Evolutionary conservation across 1,140 invertebrate genomes (phyloP), one percentile per base, ranked within the genome.

Genomic region (Atta cephalotes): DNA sequence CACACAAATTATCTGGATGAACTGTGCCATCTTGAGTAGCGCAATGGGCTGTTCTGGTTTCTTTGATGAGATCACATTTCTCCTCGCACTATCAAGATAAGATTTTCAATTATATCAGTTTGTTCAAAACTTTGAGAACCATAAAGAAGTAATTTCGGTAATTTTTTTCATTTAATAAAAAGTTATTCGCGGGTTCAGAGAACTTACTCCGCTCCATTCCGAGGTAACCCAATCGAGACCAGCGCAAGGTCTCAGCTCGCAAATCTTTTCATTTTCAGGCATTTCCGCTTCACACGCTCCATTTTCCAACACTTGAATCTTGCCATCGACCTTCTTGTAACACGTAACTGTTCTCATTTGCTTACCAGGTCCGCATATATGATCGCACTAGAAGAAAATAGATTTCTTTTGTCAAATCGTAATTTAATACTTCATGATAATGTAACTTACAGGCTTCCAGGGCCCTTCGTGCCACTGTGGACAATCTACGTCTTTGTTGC

Each of bases 161-260:
- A 53, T 58, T 65, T 39, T 25, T 78, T 31, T 87, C 56, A 74
- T 35, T 84, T 21, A 71, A 65, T 3, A 56, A 39, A 86, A 86
- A 60, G 18, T 72, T 18, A 74, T 7, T 70, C 0, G 18, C n/a
- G 18, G 5, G 2, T 49, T 79, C 6, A 31, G 1, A 51, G 84
- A 78, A 95, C 97, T 97, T 96, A 99, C 98, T 81, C 98, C 98
- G 91, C 97, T 97, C 98, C 98, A 99, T 35, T 97, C 97, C 7
- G 98, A 97, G 0, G 97, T 96, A 49, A 99, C 96, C 98, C 98
- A 99, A 93, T 99, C 98, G 18, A 99, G 97, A 14, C 98, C 98
- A 76, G 98, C 98, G 92, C 98, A 99, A 7, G 98, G 98, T 63
- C 97, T 96, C 49, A 98, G 88, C 85, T 97, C 96, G 93, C 98